phyloP scores from a whole-genome alignment of 2,797 vertebrate species.

The Phrynocephalus guinanensis region DNA sequence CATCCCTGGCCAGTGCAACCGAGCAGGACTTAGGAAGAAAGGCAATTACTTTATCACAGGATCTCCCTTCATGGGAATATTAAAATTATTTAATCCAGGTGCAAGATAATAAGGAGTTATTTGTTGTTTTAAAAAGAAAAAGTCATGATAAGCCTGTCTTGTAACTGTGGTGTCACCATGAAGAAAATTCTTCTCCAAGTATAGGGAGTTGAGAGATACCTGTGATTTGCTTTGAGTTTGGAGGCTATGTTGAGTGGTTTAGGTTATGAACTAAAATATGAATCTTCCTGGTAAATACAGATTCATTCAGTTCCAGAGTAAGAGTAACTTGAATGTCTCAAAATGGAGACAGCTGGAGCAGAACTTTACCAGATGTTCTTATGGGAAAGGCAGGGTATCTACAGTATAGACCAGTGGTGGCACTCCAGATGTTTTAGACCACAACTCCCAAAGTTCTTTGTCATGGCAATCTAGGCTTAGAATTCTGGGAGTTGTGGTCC shows the following conservation, averaged over 20 bases:
- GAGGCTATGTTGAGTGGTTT: neutral
- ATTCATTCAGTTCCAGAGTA: no score
- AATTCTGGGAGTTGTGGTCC: no score
- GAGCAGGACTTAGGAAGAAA: neutral
- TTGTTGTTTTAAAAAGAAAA: neutral
- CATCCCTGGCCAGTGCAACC: neutral
- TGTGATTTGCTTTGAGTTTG: neutral
- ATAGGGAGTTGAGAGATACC: neutral
- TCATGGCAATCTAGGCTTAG: no score
- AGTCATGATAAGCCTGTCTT: neutral
- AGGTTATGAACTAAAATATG: neutral
- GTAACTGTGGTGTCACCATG: neutral
- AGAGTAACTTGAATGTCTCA: neutral
- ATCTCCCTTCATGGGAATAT: neutral
- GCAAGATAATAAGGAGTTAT: neutral
- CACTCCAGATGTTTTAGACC: no score
- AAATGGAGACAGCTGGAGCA: neutral
- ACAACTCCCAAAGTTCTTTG: no score
- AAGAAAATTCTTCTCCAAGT: neutral
- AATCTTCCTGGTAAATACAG: neutral
- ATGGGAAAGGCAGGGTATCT: neutral
- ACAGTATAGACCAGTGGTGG: neutral
- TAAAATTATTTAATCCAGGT: no score
- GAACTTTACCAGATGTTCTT: neutral
- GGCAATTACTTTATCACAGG: neutral